Evolutionary conservation across 2,888 invertebrate genomes (phyloP), one percentile per base, ranked within the genome.

Genomic region (Disparrhopalites patrizii): DNA sequence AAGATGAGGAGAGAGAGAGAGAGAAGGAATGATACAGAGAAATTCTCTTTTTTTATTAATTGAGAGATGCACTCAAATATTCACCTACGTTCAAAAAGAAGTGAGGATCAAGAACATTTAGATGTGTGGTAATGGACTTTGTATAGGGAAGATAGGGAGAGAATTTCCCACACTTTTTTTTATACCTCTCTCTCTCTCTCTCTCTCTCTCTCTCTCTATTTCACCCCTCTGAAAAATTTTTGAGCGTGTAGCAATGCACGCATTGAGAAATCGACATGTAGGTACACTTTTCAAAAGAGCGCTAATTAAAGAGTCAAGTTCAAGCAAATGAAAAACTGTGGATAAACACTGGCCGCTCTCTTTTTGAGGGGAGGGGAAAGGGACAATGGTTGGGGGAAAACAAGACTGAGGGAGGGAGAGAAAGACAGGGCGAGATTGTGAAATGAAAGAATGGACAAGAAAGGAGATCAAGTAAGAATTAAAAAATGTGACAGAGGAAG

Each of bases 221-320:
- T n/a, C n/a, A n/a, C n/a, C n/a, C n/a, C n/a, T n/a, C n/a, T n/a
- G n/a, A n/a, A n/a, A n/a, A n/a, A n/a, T n/a, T n/a, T n/a, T n/a
- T n/a, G n/a, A n/a, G n/a, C n/a, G n/a, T n/a, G n/a, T 10, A 51
- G 23, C 23, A 27, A 51, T 25, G 15, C 2, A 31, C 27, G 25
- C 2, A 13, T 31, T n/a, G 54, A 25, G 31, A 3, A 54, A 4
- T 28, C 28, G 25, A 28, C 43, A n/a, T 58, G 40, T 15, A 40
- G n/a, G n/a, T n/a, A n/a, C n/a, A n/a, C n/a, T n/a, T n/a, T 43
- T 43, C 43, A 30, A 58, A 58, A 58, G 40, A 58, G 43, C 60
- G 31, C 47, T 60, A 60, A 60, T 60, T 60, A 60, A 60, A 30
- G 50, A 60, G 50, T 31, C 60, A 60, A 60, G 60, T 60, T 60